Conservation (phyloP, 2,888 invertebrate species). For the Lamellibrachia columna region DNA sequence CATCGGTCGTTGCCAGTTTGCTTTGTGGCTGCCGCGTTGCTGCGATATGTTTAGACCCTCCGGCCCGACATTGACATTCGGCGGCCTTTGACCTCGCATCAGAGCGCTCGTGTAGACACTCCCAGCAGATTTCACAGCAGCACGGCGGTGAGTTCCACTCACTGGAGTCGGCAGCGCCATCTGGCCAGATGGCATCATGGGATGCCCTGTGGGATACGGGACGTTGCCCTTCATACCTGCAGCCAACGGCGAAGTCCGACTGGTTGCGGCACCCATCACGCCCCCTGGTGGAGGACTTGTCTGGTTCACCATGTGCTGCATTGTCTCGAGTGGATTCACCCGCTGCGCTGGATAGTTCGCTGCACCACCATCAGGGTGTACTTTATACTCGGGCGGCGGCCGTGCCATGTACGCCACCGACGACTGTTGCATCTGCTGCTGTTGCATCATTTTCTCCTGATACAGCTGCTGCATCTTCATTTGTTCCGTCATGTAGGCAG, state of each 20-base stretch:
- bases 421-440: conserved; percentile 37
- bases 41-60: conserved; percentile 68
- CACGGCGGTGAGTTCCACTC: conserved; percentile 60
- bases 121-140: conserved; percentile 34
- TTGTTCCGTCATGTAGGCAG: conserved; percentile 20
- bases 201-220: neutral
- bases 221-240: neutral
- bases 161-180: neutral
- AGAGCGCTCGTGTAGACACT: conserved; percentile 59
- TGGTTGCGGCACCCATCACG: neutral
- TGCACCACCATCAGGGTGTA: conserved; percentile 43
- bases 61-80: conserved; percentile 72
- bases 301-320: conserved; percentile 71
- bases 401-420: conserved; percentile 67
- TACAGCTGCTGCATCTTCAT: conserved; percentile 44
- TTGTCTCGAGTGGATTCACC: conserved; percentile 59
- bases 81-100: conserved; percentile 70
- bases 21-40: conserved; percentile 59
- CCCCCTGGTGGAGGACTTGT: conserved; percentile 38
- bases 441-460: conserved; percentile 27
- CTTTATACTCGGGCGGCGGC: conserved; percentile 86
- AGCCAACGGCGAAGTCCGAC: neutral
- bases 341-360: conserved; percentile 3
- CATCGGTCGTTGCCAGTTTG: conserved; percentile 70
- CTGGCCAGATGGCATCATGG: neutral